phyloP scores from a whole-genome alignment of 2,797 vertebrate species.

The Morelia viridis region DNA sequence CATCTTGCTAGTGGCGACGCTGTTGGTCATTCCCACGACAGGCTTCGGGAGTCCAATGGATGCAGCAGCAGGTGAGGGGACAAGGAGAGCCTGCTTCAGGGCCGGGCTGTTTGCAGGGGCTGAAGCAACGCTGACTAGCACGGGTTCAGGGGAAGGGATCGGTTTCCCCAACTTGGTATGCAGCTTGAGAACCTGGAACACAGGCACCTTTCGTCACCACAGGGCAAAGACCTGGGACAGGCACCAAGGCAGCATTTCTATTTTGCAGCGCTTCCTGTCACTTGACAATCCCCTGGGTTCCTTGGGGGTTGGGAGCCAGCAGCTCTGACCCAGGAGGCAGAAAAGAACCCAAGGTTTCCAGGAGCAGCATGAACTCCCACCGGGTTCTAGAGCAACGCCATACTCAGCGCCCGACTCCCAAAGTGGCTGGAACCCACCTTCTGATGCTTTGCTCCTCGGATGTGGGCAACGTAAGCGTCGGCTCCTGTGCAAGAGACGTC shows the following conservation, averaged over 20 bases:
- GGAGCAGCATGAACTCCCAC: too few species aligned
- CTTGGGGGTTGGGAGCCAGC: too few species aligned
- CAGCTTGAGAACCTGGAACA: conserved; percentile 82
- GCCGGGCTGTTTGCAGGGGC: conserved; percentile 68
- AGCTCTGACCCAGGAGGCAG: too few species aligned
- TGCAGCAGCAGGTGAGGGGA: background rate
- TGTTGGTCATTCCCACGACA: conserved; percentile 51
- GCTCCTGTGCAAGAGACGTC: conserved; percentile 79
- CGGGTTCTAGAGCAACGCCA: background rate
- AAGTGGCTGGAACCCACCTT: conserved; percentile 66
- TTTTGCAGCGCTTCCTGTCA: too few species aligned
- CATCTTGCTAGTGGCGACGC: conserved; percentile 43
- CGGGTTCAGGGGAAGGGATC: conserved; percentile 80
- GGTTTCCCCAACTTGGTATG: conserved; percentile 86
- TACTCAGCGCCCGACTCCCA: background rate
- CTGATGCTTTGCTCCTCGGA: conserved; percentile 79
- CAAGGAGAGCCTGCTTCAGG: conserved; percentile 60
- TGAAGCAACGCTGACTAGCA: conserved; percentile 73
- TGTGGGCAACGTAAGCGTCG: conserved; percentile 75
- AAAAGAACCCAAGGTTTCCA: too few species aligned
- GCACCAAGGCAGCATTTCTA: too few species aligned
- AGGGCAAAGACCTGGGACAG: too few species aligned
- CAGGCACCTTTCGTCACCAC: too few species aligned
- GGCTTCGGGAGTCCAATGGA: conserved; percentile 36
- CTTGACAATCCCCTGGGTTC: too few species aligned